These are phyloP conservation scores for Barbus barbus DNA, from an alignment of 2,113 vertebrate genomes.

Conservation along the genomic window DNA sequence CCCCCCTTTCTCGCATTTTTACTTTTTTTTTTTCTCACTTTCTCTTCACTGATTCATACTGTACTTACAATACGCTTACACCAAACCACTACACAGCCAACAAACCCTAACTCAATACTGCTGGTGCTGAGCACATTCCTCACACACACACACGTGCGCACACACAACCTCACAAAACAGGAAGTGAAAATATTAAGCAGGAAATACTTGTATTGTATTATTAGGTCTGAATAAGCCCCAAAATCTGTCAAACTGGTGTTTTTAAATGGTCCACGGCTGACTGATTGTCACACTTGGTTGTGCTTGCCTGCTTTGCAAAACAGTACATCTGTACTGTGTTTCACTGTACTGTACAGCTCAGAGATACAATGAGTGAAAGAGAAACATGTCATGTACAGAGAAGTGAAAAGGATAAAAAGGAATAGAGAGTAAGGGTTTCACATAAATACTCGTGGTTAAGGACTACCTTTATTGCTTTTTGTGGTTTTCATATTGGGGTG, in stretches of 20 bases:
- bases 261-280: not conserved
- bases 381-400: slow-evolving; percentile 48
- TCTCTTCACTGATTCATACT: not conserved
- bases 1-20: not conserved
- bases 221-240: slow-evolving; percentile 71
- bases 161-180: slow-evolving; percentile 72
- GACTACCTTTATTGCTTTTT: slow-evolving; percentile 58
- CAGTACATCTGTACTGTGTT: slow-evolving; percentile 36
- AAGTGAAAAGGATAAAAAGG: slow-evolving; percentile 61
- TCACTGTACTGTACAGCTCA: no score
- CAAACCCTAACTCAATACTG: not conserved
- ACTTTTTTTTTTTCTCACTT: not conserved
- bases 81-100: not conserved
- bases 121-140: not conserved
- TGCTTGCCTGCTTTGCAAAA: not conserved
- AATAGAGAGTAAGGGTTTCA: slow-evolving; percentile 60
- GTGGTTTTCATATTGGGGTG: slow-evolving; percentile 63
- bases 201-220: slow-evolving; percentile 83
- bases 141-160: slow-evolving; percentile 47
- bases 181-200: slow-evolving; percentile 84
- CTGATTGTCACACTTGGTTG: slow-evolving; percentile 17
- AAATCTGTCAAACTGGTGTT: slow-evolving; percentile 59
- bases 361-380: not conserved
- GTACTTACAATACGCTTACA: not conserved
- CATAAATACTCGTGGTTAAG: slow-evolving; percentile 56